phyloP scores from a whole-genome alignment of 2,888 invertebrate species.

The Elmis aenea region DNA sequence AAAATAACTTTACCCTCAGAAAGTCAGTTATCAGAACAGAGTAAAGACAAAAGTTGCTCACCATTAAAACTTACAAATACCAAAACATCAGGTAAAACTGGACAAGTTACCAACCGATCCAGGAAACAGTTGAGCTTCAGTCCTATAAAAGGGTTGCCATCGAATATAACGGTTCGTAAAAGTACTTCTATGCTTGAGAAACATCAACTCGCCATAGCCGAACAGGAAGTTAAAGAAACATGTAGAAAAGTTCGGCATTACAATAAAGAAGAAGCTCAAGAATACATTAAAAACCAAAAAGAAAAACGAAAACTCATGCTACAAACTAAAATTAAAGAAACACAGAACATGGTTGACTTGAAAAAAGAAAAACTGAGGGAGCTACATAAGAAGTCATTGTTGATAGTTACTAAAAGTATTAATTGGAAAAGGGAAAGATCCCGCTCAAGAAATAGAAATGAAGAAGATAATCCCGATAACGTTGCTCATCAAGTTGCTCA shows the following conservation, averaged over 20 bases:
- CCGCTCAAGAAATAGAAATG: conserved; percentile 27
- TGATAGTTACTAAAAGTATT: conserved; percentile 46
- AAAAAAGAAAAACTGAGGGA: conserved; percentile 48
- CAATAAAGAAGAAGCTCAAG: conserved; percentile 50
- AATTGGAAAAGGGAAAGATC: conserved; percentile 34
- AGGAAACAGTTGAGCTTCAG: too few species aligned
- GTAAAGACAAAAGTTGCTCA: conserved; percentile 2
- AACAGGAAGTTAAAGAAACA: conserved; percentile 11
- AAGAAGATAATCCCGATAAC: conserved; percentile 1
- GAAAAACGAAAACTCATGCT: conserved; percentile 46
- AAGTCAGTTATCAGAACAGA: background rate
- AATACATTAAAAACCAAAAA: conserved; percentile 54
- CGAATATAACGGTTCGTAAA: background rate
- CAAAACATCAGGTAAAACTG: background rate
- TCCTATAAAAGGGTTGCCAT: background rate
- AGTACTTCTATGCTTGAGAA: background rate
- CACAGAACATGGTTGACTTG: conserved; percentile 35
- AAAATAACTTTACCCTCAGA: background rate
- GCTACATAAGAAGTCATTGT: conserved; percentile 44
- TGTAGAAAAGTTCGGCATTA: conserved; percentile 38
- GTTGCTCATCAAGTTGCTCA: too few species aligned
- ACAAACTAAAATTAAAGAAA: conserved; percentile 37
- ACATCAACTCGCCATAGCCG: background rate
- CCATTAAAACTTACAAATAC: background rate
- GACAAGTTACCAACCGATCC: background rate